Base-by-base conservation (phyloP, 1,140 invertebrate species). In the Bathynomus jamesi region DNA sequence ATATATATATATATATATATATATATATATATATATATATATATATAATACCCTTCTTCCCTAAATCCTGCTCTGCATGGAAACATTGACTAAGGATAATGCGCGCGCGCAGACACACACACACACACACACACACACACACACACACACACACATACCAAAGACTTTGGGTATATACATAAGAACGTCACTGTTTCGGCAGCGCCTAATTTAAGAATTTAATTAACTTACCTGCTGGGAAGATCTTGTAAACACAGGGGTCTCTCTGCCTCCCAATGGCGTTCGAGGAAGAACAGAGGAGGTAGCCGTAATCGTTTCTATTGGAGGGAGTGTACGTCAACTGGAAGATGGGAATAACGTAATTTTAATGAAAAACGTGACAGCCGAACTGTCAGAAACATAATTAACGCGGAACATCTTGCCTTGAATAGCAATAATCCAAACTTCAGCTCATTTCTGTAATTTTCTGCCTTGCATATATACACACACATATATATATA, bases 221-320 rank as follows among this genome's bases (percentile, higher is more conserved):
- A 53, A 2, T 53, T 62, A 67, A 80, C 87, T 87, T 85, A 94
- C 92, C 90, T 78, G 90, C 90, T 75, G 90, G 89, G 74, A 91
- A 82, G 66, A 94, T 86, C 81, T 90, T 87, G 81, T 93, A 92
- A 64, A 91, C 82, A 80, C 92, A 94, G 4, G 92, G 92, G 75
- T 85, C 85, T 72, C 86, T 85, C 82, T 94, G 92, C 78, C 88
- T 86, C 63, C 93, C 93, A 8, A 94, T 87, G 73, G 86, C 86
- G 83, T 94, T 94, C 78, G 86, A 89, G 0, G 92, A 91, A 91
- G 91, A 94, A 79, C 93, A 95, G 8, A 90, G 88, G 0, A 95
- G 82, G 70, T 89, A 90, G 65, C 92, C 91, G 74, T 92, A 87
- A 80, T 94, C 91, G 24, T 92, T 87, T 81, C 94, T 91, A 13